phyloP scores from a whole-genome alignment of 2,888 invertebrate species.

The Phengaris arion region DNA sequence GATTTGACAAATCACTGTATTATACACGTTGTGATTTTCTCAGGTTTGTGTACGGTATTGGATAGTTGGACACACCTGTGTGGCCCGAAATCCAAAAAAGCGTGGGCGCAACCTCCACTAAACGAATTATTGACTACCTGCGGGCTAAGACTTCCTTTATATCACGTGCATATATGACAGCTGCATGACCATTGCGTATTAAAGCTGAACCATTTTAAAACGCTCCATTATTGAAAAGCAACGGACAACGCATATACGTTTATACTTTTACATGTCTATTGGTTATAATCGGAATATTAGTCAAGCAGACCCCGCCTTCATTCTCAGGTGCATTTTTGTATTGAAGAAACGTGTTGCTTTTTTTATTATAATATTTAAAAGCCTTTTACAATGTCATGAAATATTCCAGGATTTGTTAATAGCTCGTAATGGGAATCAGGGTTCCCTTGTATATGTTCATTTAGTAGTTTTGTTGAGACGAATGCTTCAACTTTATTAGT shows the following conservation, averaged over 20 bases:
- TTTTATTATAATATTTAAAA: constrained; percentile 65
- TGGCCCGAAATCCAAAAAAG: constrained; percentile 68
- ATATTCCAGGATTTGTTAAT: constrained; percentile 73
- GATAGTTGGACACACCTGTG: constrained; percentile 71
- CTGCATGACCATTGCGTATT: constrained; percentile 46
- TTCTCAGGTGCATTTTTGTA: constrained; percentile 80
- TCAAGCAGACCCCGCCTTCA: constrained; percentile 76
- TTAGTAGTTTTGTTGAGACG: constrained; percentile 1
- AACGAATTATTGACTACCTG: constrained; percentile 79
- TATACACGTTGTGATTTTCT: constrained; percentile 34
- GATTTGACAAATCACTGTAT: constrained; percentile 12
- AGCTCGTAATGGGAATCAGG: constrained; percentile 58
- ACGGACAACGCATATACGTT: constrained; percentile 41
- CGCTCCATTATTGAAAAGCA: constrained; percentile 34
- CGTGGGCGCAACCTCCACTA: constrained; percentile 73
- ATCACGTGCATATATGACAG: constrained; percentile 34
- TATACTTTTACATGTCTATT: constrained; percentile 52
- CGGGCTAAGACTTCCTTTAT: constrained; percentile 51
- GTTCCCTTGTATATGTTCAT: constrained; percentile 20
- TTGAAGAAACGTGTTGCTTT: constrained; percentile 72
- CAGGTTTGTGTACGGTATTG: constrained; percentile 66
- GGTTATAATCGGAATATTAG: constrained; percentile 74
- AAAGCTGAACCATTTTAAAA: background rate
- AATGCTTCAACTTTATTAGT: background rate
- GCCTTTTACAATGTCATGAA: constrained; percentile 62